Base-by-base conservation (phyloP, 2,888 invertebrate genomes). In the Nesidiocoris tenuis region DNA sequence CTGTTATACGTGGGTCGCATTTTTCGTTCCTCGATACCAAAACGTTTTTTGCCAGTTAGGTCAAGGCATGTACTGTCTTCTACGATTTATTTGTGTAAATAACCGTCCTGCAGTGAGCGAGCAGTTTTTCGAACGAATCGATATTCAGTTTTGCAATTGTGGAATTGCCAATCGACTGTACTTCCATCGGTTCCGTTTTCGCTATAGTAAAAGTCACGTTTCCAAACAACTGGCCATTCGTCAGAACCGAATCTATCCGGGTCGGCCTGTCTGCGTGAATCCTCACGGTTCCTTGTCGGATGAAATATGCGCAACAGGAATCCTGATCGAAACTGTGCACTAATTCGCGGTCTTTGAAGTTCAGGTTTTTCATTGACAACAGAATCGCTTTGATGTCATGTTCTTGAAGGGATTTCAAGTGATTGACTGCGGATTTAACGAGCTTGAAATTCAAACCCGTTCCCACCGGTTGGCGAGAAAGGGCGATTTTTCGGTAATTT, bases 261-360 rank as follows among this genome's bases (percentile, higher is more conserved):
- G 54, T 68, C 22, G 23, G 25, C 21, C 17, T 24, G 12, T 25
- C 59, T n/a, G 71, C 25, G 39, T 25, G 59, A 3, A 61, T 25
- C 1, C 71, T 21, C 1, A 71, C 59, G 5, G 71, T 71, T 18
- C 71, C 71, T 71, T 71, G 1, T 71, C 61, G 57, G 18, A 71
- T 55, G 23, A 71, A 71, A 18, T 61, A 71, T 9, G 59, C 3
- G 24, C 71, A 22, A 18, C 17, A 21, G 0, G 71, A 18, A n/a
- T 71, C 71, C 1, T 71, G 24, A 9, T 71, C 24, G 19, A 61
- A 71, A 1, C n/a, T 61, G 39, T 16, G 61, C 12, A 61, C 2
- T 16, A 25, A 9, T 24, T 71, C 71, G 12, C 71, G 59, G 19
- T 71, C 71, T 24, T 39, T 59, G 61, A 24, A 71, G 7, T 5